Base-by-base conservation (phyloP, 2,888 invertebrate genomes). In the Habroteleia sp. region DNA sequence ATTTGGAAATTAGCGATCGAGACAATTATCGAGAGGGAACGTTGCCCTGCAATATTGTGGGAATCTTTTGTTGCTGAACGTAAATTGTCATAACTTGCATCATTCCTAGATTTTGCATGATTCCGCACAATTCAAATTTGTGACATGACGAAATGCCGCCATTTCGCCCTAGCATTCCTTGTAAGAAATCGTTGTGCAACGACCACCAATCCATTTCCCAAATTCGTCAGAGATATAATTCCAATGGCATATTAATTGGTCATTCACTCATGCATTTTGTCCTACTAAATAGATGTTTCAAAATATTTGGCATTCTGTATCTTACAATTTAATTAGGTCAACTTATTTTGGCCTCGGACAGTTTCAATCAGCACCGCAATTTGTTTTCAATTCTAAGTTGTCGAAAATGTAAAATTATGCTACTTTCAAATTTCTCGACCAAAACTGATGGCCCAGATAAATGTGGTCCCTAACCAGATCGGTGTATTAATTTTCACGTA, bases 1-100 rank as follows among this genome's bases (percentile, higher is more conserved):
- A 83, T 87, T 87, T 81, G 85, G 83, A 83, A 86, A 87, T 87
- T 86, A 87, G 83, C 83, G 84, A 85, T 80, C 82, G 77, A 81
- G 79, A 78, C 87, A 85, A 87, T 87, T 87, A 87, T 84, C 82
- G 79, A 79, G 44, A 63, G 79, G 71, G 66, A 71, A 76, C 73
- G 77, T 81, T 80, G 10, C 20, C 20, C 77, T 63, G 77, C 73
- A 74, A 77, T 46, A 39, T 60, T 82, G 83, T 83, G 83, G 82
- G 83, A 83, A 83, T 82, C 79, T 76, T 80, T 76, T 77, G 48
- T 27, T 31, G 39, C 46, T 48, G 50, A 74, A 77, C 77, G 78
- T 77, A 58, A 65, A 58, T 74, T 62, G 62, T 54, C 52, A 73
- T 60, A 66, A 62, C 71, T 76, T 76, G 66, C 71, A 50, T 66